Base-by-base conservation (phyloP, 2,888 invertebrate genomes). In the Diarsia rubi region DNA sequence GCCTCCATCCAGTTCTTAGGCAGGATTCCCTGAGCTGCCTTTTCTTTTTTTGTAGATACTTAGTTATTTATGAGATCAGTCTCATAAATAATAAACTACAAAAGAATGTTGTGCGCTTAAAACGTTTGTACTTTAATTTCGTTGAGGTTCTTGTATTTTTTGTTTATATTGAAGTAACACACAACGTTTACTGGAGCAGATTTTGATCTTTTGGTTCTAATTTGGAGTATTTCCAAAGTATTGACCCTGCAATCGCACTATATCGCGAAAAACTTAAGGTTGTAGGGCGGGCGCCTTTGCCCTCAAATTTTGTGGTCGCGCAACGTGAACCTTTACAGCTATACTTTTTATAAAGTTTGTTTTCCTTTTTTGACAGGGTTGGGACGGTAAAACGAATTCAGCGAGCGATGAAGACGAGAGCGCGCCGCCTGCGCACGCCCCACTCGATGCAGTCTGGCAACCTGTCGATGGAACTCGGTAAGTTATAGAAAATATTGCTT, bases 381-480 rank as follows among this genome's bases (percentile, higher is more conserved):
- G 95, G 96, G 95, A 95, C 69, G 92, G 93, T n/a, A 90, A 91
- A 75, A 92, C 93, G 2, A 94, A 95, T 82, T 87, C 90, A 0
- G 94, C 93, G 85, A 91, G 91, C 92, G 27, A 71, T 16, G 92
- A 88, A 54, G 91, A 92, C 83, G 95, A 92, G 82, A 95, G 95
- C 47, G 97, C 97, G 86, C 97, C 97, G 84, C 97, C 97, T 86
- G 98, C 97, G 92, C 96, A 97, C 64, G 97, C 97, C 86, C 97
- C 98, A 79, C 97, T 97, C 73, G 98, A 98, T 91, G 98, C 98
- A 54, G 97, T 97, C 79, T 98, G 98, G 98, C 98, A 98, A 92
- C 97, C 97, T 62, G 98, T 98, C 62, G 97, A 97, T 63, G 98
- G 98, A 76, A 98, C 98, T 76, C 97, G 97, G 98, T 98, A 92